Conservation (phyloP, 2,113 vertebrate genomes). For the Stomatorhinus ivindoensis region DNA sequence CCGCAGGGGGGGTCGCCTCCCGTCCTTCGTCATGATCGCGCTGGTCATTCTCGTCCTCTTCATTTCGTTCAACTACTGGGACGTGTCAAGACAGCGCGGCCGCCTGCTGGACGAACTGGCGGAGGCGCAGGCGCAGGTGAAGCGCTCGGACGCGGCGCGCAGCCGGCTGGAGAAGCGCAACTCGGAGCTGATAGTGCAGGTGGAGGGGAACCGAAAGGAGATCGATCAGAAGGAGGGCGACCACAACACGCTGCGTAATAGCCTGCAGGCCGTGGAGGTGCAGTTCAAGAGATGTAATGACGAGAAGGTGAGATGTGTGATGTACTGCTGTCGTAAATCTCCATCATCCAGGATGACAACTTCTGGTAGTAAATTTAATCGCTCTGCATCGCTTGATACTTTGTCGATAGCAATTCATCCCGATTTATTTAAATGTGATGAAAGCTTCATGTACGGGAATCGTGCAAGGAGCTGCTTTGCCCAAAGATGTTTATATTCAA, state of each 20-base stretch:
- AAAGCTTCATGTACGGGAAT: not conserved
- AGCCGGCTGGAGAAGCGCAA: conserved; percentile 87
- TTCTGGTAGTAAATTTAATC: not conserved
- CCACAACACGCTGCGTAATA: conserved; percentile 68
- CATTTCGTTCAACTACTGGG: conserved; percentile 90
- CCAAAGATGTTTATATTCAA: not conserved
- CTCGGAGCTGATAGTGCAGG: conserved; percentile 84
- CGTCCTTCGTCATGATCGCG: conserved; percentile 75
- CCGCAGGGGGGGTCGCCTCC: conserved; percentile 83
- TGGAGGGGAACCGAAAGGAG: conserved; percentile 84
- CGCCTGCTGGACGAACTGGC: conserved; percentile 79
- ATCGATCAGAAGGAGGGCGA: conserved; percentile 85
- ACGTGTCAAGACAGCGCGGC: conserved; percentile 71
- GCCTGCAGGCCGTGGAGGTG: conserved; percentile 73
- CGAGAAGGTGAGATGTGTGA: conserved; percentile 69
- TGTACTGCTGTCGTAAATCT: not conserved
- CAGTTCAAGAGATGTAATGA: conserved; percentile 75
- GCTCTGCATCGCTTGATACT: not conserved
- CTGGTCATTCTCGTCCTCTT: conserved; percentile 72
- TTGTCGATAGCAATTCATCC: not conserved
- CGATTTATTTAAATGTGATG: not conserved
- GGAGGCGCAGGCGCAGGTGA: conserved; percentile 85
- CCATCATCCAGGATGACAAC: not conserved
- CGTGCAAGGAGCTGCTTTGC: not conserved
- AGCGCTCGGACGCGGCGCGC: conserved; percentile 85